phyloP scores from a whole-genome alignment of 2,888 invertebrate genomes.

The Anodontia alba region DNA sequence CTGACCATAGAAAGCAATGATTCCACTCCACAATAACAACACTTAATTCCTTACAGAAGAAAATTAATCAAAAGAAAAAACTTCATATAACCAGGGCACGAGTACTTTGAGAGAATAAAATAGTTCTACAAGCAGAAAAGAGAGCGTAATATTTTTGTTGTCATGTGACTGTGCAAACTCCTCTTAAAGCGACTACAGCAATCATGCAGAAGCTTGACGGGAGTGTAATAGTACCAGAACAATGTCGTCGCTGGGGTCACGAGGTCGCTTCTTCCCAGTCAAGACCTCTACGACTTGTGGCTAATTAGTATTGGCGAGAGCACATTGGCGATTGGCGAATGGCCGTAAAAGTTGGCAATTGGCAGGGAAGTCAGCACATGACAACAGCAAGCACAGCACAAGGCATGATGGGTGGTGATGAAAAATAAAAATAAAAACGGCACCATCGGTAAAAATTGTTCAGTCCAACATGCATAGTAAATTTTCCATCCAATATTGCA shows the following conservation, averaged over 20 bases:
- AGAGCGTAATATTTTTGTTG: slow-evolving; percentile 69
- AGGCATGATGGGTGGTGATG: slow-evolving; percentile 85
- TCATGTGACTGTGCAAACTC: slow-evolving; percentile 84
- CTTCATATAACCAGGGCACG: slow-evolving; percentile 64
- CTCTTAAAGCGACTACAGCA: slow-evolving; percentile 82
- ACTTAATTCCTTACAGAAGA: slow-evolving; percentile 39
- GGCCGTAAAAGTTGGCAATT: slow-evolving; percentile 78
- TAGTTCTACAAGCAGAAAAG: slow-evolving; percentile 67
- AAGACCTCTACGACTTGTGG: slow-evolving; percentile 86
- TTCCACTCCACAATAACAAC: slow-evolving; percentile 14
- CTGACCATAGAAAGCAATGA: neutral
- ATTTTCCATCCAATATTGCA: slow-evolving; percentile 33
- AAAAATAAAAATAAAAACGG: slow-evolving; percentile 83
- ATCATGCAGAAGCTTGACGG: slow-evolving; percentile 82
- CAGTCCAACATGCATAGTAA: slow-evolving; percentile 79
- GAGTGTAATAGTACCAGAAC: slow-evolving; percentile 93
- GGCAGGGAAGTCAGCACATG: slow-evolving; percentile 83
- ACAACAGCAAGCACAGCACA: slow-evolving; percentile 85
- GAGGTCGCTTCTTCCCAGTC: slow-evolving; percentile 98
- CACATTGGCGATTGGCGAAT: slow-evolving; percentile 83
- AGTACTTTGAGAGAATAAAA: slow-evolving; percentile 65
- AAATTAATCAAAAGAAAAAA: slow-evolving; percentile 36
- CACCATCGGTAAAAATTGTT: slow-evolving; percentile 82
- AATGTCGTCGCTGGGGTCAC: slow-evolving; percentile 93
- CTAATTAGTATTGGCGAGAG: slow-evolving; percentile 84